A percentile compares a stretch with the other conserved stretches of the same genome.
Evolutionary conservation across 2,113 vertebrate genomes (phyloP).

Genomic region (Rhegmatorhina hoffmannsi): DNA sequence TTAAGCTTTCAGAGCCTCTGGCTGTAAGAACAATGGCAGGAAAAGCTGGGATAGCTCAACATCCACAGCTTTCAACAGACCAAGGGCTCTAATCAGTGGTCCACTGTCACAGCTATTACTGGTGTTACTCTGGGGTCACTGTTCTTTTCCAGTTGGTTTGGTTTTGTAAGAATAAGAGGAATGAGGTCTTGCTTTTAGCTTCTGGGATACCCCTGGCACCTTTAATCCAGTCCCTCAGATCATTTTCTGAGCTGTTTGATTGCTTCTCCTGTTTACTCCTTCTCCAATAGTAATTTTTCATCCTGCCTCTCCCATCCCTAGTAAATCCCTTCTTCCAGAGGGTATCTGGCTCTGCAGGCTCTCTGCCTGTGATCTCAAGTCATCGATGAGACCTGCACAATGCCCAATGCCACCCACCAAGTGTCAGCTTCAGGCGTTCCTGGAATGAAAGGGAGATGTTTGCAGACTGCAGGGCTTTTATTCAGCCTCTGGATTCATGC

Average conservation of each 20-base stretch:
- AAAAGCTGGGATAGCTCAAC: neutral
- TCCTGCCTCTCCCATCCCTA: neutral
- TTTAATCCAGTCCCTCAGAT: neutral
- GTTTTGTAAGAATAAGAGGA: neutral
- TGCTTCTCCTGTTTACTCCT: neutral
- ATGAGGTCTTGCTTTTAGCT: neutral
- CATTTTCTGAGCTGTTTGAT: neutral
- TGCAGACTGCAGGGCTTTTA: neutral
- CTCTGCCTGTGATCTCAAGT: neutral
- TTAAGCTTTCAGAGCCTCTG: neutral
- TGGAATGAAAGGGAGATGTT: neutral
- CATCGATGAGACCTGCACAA: fast-evolving
- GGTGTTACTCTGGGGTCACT: neutral
- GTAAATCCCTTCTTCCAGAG: neutral
- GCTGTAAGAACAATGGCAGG: neutral
- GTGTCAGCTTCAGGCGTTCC: neutral
- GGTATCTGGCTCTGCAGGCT: neutral
- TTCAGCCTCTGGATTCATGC: neutral
- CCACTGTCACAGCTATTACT: neutral
- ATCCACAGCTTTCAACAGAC: neutral
- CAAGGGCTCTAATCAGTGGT: neutral
- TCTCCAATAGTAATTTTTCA: neutral
- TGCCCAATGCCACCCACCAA: neutral
- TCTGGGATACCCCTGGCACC: neutral
- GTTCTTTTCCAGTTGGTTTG: neutral